These are phyloP conservation scores for Chiloscyllium punctatum DNA, from an alignment of 2,797 vertebrate species.

Conservation along the genomic window DNA sequence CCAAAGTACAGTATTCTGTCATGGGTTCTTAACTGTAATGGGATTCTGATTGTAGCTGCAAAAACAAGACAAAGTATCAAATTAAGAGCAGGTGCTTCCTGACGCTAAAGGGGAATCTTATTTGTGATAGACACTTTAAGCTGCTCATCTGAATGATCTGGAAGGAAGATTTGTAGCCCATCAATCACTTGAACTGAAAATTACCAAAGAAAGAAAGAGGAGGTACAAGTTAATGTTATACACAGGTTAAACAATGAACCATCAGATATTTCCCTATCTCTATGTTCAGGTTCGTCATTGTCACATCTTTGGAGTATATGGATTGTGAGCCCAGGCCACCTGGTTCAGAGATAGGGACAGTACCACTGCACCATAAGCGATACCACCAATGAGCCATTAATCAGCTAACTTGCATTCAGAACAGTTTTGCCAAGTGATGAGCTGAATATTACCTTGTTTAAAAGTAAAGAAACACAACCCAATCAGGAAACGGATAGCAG, in stretches of 20 bases:
- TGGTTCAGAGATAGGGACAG: no score
- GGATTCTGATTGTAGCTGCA: neutral
- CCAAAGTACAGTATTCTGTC: neutral
- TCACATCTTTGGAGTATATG: no score
- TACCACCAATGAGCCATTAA: neutral
- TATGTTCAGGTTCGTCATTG: no score
- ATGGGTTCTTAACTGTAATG: neutral
- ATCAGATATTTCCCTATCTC: no score
- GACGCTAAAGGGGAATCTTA: neutral
- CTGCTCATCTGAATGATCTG: neutral
- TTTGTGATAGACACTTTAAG: neutral
- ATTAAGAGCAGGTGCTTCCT: neutral
- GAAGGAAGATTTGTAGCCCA: neutral
- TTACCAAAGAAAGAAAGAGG: neutral
- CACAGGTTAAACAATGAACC: neutral
- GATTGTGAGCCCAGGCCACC: no score
- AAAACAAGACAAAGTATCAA: neutral
- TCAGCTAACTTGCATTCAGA: neutral
- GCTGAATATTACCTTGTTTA: neutral
- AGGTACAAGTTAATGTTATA: neutral
- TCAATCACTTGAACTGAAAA: neutral
- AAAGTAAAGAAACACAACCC: neutral
- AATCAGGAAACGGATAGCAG: neutral
- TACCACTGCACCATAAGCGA: no score
- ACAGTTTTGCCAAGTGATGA: neutral